Evolutionary conservation across 2,797 vertebrate genomes (phyloP).

Genomic region (Champsocephalus gunnari): DNA sequence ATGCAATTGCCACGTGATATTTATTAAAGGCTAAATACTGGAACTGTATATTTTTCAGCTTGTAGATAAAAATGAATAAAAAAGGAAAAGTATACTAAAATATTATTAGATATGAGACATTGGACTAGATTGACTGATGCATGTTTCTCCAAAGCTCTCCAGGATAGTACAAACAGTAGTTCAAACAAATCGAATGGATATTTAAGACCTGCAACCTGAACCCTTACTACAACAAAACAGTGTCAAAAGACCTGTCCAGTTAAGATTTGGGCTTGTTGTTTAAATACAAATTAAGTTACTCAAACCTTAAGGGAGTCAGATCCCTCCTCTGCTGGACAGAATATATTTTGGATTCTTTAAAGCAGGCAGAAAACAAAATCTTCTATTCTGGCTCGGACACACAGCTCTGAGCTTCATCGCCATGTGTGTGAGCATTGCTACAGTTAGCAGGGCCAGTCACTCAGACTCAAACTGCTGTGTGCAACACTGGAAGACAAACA

Average conservation of each 20-base stretch:
- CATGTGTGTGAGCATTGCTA: conserved; percentile 47
- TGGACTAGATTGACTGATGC: conserved; percentile 1
- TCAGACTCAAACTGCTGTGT: conserved; percentile 43
- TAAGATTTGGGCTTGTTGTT: conserved; percentile 25
- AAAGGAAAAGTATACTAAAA: neutral
- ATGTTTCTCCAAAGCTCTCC: conserved; percentile 17
- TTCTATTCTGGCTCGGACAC: conserved; percentile 44
- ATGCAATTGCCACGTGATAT: neutral
- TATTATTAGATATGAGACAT: neutral
- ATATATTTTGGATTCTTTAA: conserved; percentile 45
- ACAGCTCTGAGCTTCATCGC: conserved; percentile 34
- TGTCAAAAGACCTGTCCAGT: conserved; percentile 27
- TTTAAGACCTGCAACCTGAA: conserved; percentile 48
- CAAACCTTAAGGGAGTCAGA: conserved; percentile 22
- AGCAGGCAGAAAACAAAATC: conserved; percentile 46
- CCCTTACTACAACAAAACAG: conserved; percentile 41
- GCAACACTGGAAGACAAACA: conserved; percentile 57
- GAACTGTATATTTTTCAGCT: neutral
- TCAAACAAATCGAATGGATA: conserved; percentile 18
- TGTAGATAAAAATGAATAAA: neutral
- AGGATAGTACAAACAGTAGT: conserved; percentile 8
- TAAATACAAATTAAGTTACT: conserved; percentile 46
- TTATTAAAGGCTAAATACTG: too few species aligned
- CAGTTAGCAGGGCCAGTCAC: conserved; percentile 45
- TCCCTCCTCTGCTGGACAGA: conserved; percentile 28